Percentiles rank a stretch among this genome's conserved stretches.
phyloP scores from a whole-genome alignment of 1,140 invertebrate genomes.

The Drosophila serrata region DNA sequence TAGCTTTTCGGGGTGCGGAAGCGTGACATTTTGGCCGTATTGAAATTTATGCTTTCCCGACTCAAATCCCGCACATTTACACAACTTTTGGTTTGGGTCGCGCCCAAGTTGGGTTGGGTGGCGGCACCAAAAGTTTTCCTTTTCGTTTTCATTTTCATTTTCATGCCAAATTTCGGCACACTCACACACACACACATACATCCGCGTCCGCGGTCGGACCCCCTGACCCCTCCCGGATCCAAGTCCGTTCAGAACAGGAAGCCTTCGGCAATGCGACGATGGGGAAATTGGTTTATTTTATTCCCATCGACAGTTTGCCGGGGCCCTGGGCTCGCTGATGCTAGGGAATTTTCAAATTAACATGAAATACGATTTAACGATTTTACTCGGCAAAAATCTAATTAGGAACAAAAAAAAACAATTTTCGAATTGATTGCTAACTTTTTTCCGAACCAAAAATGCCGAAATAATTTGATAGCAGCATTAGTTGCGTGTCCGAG shows the following conservation, averaged over 20 bases:
- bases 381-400: slow-evolving; percentile 55
- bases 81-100: slow-evolving; percentile 56
- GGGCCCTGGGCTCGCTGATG: slow-evolving; percentile 1
- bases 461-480: slow-evolving; percentile 36
- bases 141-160: slow-evolving; percentile 54
- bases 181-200: slow-evolving; percentile 41
- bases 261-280: slow-evolving; percentile 64
- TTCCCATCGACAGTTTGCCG: slow-evolving; percentile 62
- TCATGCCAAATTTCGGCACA: slow-evolving; percentile 59
- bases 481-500: slow-evolving; percentile 14
- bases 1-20: slow-evolving; percentile 51
- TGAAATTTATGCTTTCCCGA: slow-evolving; percentile 77
- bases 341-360: slow-evolving; percentile 67
- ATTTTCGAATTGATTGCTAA: slow-evolving; percentile 55
- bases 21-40: slow-evolving; percentile 72
- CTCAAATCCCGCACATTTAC: slow-evolving; percentile 67
- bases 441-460: slow-evolving; percentile 32
- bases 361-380: slow-evolving; percentile 71
- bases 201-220: slow-evolving; percentile 53
- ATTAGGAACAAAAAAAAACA: slow-evolving; percentile 59
- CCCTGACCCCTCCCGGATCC: background rate
- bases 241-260: slow-evolving; percentile 21
- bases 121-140: slow-evolving; percentile 47
- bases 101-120: slow-evolving; percentile 10
- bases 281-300: slow-evolving; percentile 80